These are phyloP conservation scores for Trinorchestia longiramus DNA, from an alignment of 1,140 invertebrate genomes.

Conservation along the genomic window DNA sequence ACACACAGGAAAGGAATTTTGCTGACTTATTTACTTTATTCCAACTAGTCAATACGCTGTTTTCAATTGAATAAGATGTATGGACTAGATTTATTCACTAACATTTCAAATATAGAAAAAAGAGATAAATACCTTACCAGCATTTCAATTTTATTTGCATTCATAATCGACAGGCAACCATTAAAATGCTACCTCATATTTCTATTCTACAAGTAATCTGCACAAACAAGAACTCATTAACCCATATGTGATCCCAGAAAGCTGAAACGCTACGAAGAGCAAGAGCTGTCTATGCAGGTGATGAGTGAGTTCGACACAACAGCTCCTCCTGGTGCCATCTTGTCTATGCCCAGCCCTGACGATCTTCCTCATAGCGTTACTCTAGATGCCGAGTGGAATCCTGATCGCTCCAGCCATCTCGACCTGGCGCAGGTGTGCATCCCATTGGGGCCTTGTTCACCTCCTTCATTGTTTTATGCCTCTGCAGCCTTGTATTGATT, in stretches of 20 bases:
- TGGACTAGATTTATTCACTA: background rate
- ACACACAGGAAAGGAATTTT: background rate
- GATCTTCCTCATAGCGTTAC: slow-evolving; percentile 67
- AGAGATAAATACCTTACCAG: background rate
- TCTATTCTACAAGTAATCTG: too few relatives aligned
- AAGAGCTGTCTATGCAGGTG: slow-evolving; percentile 92
- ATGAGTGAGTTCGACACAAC: slow-evolving; percentile 81
- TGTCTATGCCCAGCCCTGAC: slow-evolving; percentile 62
- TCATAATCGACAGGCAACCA: too few relatives aligned
- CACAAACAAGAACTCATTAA: too few relatives aligned
- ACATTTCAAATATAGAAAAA: background rate
- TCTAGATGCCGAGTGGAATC: slow-evolving; percentile 67
- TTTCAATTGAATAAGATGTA: background rate
- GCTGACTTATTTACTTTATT: background rate
- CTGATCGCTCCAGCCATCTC: slow-evolving; percentile 70
- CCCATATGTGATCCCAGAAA: slow-evolving; percentile 74
- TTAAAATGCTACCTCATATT: too few relatives aligned
- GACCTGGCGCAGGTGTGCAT: slow-evolving; percentile 60
- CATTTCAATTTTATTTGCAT: background rate
- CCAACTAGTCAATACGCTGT: background rate
- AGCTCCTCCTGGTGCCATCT: slow-evolving; percentile 21
- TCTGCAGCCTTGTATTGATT: too few relatives aligned
- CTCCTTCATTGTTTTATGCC: background rate
- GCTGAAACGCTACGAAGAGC: slow-evolving; percentile 90
- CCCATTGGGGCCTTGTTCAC: background rate